Percentiles rank a stretch among this genome's conserved stretches.
These are phyloP conservation scores for Deilephila porcellus DNA, from an alignment of 2,888 invertebrate genomes.

Conservation along the genomic window DNA sequence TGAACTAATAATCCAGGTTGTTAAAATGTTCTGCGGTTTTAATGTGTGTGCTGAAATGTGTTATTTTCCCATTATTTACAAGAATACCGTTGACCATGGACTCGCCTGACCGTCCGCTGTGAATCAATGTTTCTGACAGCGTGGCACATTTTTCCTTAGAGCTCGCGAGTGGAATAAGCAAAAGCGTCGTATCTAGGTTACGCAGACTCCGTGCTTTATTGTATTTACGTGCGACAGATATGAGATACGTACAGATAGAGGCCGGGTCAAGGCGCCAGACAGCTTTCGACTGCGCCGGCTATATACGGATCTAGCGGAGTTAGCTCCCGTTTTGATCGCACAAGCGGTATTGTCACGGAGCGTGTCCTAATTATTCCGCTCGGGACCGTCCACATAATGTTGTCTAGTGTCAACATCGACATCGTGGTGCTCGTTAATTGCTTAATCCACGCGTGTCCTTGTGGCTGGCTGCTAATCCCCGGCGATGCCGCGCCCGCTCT, in stretches of 20 bases:
- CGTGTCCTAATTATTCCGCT: conserved; percentile 64
- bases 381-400: conserved; percentile 72
- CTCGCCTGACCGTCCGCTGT: conserved; percentile 48
- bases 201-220: conserved; percentile 77
- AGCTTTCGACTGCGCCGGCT: conserved; percentile 73
- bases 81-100: conserved; percentile 54
- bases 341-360: conserved; percentile 64
- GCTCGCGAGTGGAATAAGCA: conserved; percentile 70
- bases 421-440: conserved; percentile 64
- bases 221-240: conserved; percentile 82
- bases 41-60: conserved; percentile 39
- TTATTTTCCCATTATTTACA: conserved; percentile 51
- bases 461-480: conserved; percentile 61
- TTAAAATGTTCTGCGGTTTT: conserved; percentile 49
- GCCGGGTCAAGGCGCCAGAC: conserved; percentile 79
- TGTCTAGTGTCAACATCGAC: conserved; percentile 60
- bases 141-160: conserved; percentile 58
- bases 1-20: conserved; percentile 20
- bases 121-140: conserved; percentile 52
- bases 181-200: conserved; percentile 77
- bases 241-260: conserved; percentile 70
- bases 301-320: conserved; percentile 69
- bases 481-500: conserved; percentile 46
- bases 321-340: conserved; percentile 65
- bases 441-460: conserved; percentile 73